phyloP scores from a whole-genome alignment of 2,113 vertebrate species.

The Vidua macroura region DNA sequence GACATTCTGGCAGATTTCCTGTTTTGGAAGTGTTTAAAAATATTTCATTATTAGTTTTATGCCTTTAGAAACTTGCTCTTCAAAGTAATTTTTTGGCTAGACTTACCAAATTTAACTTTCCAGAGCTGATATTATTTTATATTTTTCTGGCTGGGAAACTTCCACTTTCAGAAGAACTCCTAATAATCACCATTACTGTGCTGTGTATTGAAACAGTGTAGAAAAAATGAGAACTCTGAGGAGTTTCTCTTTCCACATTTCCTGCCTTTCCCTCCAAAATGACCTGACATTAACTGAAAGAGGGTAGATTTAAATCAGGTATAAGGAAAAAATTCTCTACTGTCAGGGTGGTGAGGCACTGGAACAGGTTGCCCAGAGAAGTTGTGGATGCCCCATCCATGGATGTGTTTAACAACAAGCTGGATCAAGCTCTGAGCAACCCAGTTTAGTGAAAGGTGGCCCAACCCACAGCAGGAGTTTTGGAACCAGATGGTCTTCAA shows the following conservation, averaged over 20 bases:
- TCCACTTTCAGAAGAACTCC: slow-evolving; percentile 1
- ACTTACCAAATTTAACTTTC: not conserved
- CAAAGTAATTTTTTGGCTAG: not conserved
- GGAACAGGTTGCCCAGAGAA: not conserved
- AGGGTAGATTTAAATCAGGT: not conserved
- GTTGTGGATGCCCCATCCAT: not conserved
- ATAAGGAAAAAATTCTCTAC: not conserved
- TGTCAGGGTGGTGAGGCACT: not conserved
- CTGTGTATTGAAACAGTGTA: not conserved
- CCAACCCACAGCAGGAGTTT: not conserved
- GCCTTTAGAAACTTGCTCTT: slow-evolving; percentile 2
- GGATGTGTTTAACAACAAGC: not conserved
- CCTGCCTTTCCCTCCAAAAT: not conserved
- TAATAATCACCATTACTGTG: not conserved
- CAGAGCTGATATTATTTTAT: not conserved
- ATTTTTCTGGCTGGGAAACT: slow-evolving; percentile 6
- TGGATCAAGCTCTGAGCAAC: not conserved
- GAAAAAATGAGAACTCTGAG: not conserved
- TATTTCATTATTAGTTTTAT: not conserved
- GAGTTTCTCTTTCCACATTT: not conserved
- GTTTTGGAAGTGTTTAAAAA: not conserved
- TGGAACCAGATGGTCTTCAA: not conserved
- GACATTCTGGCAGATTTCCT: not conserved
- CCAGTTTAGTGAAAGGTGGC: not conserved
- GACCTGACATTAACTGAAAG: not conserved